These are phyloP conservation scores for Sesia apiformis DNA, from an alignment of 2,888 invertebrate genomes.

Conservation along the genomic window DNA sequence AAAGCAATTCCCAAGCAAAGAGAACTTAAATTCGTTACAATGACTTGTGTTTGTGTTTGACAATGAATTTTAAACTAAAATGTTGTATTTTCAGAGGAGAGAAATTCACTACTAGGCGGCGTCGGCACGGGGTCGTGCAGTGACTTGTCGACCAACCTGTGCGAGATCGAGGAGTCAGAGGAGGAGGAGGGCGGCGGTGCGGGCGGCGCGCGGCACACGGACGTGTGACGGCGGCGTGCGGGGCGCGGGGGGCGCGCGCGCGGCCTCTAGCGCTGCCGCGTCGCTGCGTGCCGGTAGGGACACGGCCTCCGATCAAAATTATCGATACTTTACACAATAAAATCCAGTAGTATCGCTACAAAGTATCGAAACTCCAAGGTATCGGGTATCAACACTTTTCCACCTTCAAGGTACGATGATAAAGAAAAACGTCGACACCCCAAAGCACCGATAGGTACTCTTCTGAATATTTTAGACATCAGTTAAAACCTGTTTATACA, in stretches of 20 bases:
- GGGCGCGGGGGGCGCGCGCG: conserved; percentile 16
- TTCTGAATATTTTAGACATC: too few species aligned
- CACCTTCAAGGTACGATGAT: too few species aligned
- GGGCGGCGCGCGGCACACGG: conserved; percentile 34
- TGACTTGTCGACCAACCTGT: conserved; percentile 89
- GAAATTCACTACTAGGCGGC: conserved; percentile 83
- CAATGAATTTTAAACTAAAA: not conserved
- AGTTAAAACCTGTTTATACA: too few species aligned
- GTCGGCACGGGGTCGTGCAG: conserved; percentile 79
- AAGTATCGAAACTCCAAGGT: too few species aligned
- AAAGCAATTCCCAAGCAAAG: not conserved
- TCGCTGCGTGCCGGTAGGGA: not conserved
- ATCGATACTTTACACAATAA: too few species aligned
- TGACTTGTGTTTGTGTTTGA: not conserved
- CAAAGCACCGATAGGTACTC: too few species aligned
- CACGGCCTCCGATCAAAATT: not conserved
- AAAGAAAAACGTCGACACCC: too few species aligned
- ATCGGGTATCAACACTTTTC: too few species aligned
- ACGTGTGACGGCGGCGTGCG: conserved; percentile 54
- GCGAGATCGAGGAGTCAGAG: conserved; percentile 94
- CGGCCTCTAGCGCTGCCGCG: conserved; percentile 13
- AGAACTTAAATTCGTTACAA: not conserved
- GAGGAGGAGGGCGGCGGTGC: conserved; percentile 63
- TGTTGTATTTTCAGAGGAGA: conserved; percentile 71
- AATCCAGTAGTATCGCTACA: too few species aligned